Base-by-base conservation (phyloP, 1,140 invertebrate species). In the Cepaea nemoralis region DNA sequence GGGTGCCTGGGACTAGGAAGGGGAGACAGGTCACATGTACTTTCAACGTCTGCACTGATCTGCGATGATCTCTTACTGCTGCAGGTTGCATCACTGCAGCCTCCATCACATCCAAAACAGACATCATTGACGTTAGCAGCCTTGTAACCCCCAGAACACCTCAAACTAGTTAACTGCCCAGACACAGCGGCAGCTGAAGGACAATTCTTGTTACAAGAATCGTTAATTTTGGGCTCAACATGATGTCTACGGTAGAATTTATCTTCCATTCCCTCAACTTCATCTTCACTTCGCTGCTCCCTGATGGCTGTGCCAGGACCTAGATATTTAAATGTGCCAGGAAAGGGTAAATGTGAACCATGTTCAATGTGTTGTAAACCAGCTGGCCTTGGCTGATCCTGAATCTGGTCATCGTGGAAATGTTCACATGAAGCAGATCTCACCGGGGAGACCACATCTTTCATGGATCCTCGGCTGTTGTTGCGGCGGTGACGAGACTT, bases 51-150 rank as follows among this genome's bases (percentile, higher is more conserved):
- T 63, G 85, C 86, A 35, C 83, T 83, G 78, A 83, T 83, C 82
- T 86, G 86, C 2, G 90, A 89, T 14, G 87, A 84, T 63, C 85
- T 86, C 40, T 89, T 90, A 85, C 87, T 89, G 73, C 86, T 87
- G 83, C 88, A 89, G 0, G 86, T 87, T 37, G 81, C 82, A 70
- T 91, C 90, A 63, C 86, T 89, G 82, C 89, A 90, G 27, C 85
- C 84, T 14, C 90, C 89, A 66, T 89, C 89, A 85, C 89, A 91
- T n/a, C 90, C 89, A 83, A 90, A 91, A 86, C 90, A 91, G 33
- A 91, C 89, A 82, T 91, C 90, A 82, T 90, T 91, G 59, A 90
- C 85, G 79, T 90, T 90, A 66, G 83, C 86, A 19, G 27, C 59
- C 27, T 63, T 63, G 5, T 31, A 6, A 31, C 27, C 33, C 42